Base-by-base conservation (phyloP, 2,113 vertebrate species). In the Festucalex cinctus region DNA sequence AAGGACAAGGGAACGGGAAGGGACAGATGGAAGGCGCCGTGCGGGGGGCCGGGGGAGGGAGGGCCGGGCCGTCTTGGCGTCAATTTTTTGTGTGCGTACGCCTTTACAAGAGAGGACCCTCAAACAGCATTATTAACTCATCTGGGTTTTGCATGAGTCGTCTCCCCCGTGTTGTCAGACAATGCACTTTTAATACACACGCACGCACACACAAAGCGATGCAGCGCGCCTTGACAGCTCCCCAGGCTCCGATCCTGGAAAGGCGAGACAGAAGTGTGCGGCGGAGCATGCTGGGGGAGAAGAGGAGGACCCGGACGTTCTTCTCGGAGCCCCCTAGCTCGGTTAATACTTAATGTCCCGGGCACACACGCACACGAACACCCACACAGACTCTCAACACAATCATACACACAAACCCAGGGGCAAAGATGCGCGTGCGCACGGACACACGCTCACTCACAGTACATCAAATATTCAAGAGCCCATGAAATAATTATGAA, bases 401-500 rank as follows among this genome's bases (percentile, higher is more conserved):
- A 24, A 44, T 28, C 16, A 51, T 61, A 28, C 36, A 61, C 57
- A 51, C 41, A 53, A 37, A 22, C 20, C 36, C 13, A 43, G 9
- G 35, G 5, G 16, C 48, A 43, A 17, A 24, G 61, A 61, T 58
- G 12, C 65, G 65, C 63, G 49, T 43, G 68, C 60, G 56, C 61
- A 32, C 37, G 9, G 48, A 56, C 69, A 46, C 69, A 77, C 78
- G 61, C 78, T 63, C 62, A 63, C 63, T 48, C 81, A 61, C 46
- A 41, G 41, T 49, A 22, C 64, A 89, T 92, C 64, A 90, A 91
- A 90, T 86, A 92, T 92, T 90, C 79, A 92, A 65, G 68, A 75
- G 62, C 24, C 46, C 63, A 91, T 92, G 83, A 91, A 92, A 91
- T 89, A 91, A 83, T 91, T 79, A 92, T 92, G 90, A 92, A 85